These are phyloP conservation scores for Sorex fumeus DNA, from an alignment of 2,113 vertebrate genomes.

Conservation along the genomic window DNA sequence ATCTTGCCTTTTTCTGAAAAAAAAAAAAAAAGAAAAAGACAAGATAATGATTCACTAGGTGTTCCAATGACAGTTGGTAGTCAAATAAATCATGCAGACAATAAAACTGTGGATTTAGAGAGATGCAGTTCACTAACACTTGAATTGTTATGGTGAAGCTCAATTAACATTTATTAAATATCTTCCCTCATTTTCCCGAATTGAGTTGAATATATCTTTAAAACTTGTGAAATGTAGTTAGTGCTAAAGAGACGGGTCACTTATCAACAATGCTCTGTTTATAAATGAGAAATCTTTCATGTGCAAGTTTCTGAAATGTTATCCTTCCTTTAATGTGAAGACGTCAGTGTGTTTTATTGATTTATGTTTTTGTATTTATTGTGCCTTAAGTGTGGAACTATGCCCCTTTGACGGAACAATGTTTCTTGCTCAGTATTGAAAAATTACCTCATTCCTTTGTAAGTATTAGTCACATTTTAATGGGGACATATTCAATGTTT, in stretches of 20 bases:
- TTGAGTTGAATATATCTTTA: constrained; percentile 30
- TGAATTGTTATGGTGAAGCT: constrained; percentile 44
- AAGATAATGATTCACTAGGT: constrained; percentile 11
- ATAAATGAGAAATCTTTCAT: constrained; percentile 23
- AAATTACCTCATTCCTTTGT: constrained; percentile 78
- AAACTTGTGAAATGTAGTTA: background rate
- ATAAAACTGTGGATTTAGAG: constrained; percentile 28
- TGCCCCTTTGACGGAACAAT: constrained; percentile 66
- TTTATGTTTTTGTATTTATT: constrained; percentile 72
- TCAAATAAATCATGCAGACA: constrained; percentile 23
- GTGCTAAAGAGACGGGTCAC: constrained; percentile 21
- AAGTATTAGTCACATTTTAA: constrained; percentile 83
- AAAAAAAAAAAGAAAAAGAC: background rate
- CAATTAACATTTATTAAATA: constrained; percentile 58
- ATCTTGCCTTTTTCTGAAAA: background rate
- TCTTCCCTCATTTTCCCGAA: background rate
- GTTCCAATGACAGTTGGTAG: background rate
- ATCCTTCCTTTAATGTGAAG: constrained; percentile 62
- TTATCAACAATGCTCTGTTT: constrained; percentile 41
- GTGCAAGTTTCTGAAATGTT: constrained; percentile 55
- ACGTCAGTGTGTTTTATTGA: constrained; percentile 66
- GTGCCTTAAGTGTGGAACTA: constrained; percentile 58
- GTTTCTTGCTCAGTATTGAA: constrained; percentile 71
- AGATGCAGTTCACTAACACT: background rate
- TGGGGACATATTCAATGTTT: constrained; percentile 76